phyloP scores from a whole-genome alignment of 2,888 invertebrate species.

The Calameuta pallipes region DNA sequence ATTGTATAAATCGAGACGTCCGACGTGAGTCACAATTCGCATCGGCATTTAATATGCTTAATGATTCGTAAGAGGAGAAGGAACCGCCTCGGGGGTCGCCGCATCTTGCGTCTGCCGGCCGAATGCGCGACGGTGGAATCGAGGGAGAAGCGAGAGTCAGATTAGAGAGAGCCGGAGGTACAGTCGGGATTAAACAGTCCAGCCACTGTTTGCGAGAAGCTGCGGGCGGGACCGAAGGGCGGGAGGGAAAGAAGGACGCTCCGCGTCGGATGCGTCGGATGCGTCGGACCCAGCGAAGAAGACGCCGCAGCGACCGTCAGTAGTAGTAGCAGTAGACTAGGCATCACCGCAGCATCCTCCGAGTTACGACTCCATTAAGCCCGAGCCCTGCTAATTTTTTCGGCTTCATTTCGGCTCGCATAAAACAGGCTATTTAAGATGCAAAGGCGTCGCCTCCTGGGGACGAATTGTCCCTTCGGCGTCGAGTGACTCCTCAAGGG shows the following conservation, averaged over 20 bases:
- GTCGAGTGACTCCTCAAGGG: too few species aligned
- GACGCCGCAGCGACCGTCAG: background rate
- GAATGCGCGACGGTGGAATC: background rate
- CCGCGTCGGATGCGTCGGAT: background rate
- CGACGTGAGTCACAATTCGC: background rate
- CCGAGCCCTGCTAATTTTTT: constrained; percentile 50
- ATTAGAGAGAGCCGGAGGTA: constrained; percentile 4
- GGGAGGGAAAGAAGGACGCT: constrained; percentile 11
- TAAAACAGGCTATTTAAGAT: constrained; percentile 62
- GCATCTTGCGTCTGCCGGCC: background rate
- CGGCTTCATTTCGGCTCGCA: constrained; percentile 56
- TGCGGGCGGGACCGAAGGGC: background rate
- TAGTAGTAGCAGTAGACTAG: background rate
- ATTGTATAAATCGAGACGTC: background rate
- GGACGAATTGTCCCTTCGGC: background rate
- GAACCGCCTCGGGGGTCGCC: background rate
- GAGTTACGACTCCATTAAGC: constrained; percentile 64
- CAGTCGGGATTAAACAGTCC: constrained; percentile 32
- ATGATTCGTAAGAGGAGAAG: background rate
- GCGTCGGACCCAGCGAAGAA: background rate
- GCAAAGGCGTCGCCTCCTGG: constrained; percentile 44
- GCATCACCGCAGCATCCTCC: constrained; percentile 27
- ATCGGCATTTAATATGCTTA: background rate
- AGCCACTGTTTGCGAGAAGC: constrained; percentile 14
- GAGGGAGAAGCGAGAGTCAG: constrained; percentile 2